Evolutionary conservation across 1,140 invertebrate species (phyloP).

Genomic region (Xylocopa sonorina): DNA sequence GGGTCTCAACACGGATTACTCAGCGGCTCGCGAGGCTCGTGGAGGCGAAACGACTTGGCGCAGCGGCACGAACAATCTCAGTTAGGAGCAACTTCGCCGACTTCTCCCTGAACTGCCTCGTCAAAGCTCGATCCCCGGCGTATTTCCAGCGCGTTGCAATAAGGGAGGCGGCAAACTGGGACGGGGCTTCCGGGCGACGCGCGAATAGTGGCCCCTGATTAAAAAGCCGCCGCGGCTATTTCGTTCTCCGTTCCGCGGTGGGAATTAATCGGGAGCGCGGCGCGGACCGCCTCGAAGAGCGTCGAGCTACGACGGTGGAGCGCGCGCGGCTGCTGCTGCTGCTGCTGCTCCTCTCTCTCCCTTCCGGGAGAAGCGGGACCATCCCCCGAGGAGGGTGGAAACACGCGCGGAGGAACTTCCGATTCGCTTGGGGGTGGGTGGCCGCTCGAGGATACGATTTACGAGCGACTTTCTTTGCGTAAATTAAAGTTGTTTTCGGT

Average conservation of each 20-base stretch:
- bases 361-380: constrained; percentile 7
- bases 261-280: constrained; percentile 47
- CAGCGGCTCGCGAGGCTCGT: too few relatives aligned
- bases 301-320: too few relatives aligned
- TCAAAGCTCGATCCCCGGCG: too few relatives aligned
- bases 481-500: too few relatives aligned
- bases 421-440: background rate
- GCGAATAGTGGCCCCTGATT: constrained; percentile 32
- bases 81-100: too few relatives aligned
- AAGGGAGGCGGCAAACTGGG: constrained; percentile 38
- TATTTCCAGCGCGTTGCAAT: constrained; percentile 13
- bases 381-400: constrained; percentile 11
- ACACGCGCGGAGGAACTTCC: background rate
- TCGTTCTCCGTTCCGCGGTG: background rate
- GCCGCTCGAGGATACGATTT: constrained; percentile 1
- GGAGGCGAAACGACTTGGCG: too few relatives aligned
- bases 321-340: too few relatives aligned
- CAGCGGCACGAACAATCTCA: too few relatives aligned
- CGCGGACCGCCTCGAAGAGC: constrained; percentile 48
- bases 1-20: too few relatives aligned
- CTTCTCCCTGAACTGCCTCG: too few relatives aligned
- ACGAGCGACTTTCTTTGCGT: background rate
- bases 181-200: constrained; percentile 30
- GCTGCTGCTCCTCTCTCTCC: too few relatives aligned
- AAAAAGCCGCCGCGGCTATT: constrained; percentile 46